These are phyloP conservation scores for Xylophagus ater DNA, from an alignment of 2,888 invertebrate genomes.

Conservation along the genomic window DNA sequence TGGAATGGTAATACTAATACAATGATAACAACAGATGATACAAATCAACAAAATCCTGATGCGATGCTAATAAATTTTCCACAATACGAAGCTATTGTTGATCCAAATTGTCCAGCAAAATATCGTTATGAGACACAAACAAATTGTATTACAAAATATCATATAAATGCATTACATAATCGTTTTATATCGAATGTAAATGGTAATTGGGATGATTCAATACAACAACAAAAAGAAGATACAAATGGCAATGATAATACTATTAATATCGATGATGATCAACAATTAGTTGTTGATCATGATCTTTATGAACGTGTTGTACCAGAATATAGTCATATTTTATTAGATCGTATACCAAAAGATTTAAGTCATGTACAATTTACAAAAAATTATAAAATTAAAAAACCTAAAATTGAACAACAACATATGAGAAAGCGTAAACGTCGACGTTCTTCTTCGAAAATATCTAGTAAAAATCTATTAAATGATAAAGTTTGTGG, in stretches of 20 bases:
- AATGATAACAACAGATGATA: neutral
- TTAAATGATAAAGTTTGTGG: neutral
- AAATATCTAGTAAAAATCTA: neutral
- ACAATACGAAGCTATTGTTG: conserved; percentile 26
- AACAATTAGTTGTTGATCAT: neutral
- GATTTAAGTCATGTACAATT: conserved; percentile 28
- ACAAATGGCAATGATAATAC: neutral
- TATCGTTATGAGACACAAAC: conserved; percentile 29
- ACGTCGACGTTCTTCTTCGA: neutral
- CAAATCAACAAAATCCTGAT: neutral
- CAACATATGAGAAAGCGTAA: conserved; percentile 4
- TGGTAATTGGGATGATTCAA: conserved; percentile 42
- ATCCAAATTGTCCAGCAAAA: conserved; percentile 32
- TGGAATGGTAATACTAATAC: neutral
- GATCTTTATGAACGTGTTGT: conserved; percentile 28
- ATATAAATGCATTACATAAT: conserved; percentile 47
- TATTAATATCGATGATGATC: neutral
- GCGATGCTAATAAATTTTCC: conserved; percentile 13
- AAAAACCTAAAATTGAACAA: conserved; percentile 12
- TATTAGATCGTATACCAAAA: conserved; percentile 30
- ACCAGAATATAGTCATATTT: conserved; percentile 32
- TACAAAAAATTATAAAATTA: conserved; percentile 17
- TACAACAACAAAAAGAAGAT: neutral
- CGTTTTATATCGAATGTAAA: conserved; percentile 47
- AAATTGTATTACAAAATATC: conserved; percentile 36